Conservation (phyloP, 2,113 vertebrate species). For the Odocoileus hemionus region DNA sequence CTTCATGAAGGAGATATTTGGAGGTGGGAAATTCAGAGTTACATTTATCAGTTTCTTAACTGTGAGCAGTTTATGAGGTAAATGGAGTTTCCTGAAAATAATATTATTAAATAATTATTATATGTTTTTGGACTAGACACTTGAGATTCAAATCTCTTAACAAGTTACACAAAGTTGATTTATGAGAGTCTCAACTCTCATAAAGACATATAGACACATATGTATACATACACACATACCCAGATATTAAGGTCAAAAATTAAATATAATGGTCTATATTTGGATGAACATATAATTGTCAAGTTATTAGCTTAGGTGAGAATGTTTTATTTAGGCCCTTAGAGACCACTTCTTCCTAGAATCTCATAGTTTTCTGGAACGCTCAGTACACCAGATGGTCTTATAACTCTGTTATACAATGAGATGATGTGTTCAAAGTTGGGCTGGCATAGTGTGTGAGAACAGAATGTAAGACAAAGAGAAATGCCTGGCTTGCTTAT, state of each 20-base stretch:
- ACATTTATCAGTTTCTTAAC: not conserved
- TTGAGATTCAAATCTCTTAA: not conserved
- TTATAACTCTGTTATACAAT: not conserved
- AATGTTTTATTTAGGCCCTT: not conserved
- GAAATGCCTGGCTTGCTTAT: not conserved
- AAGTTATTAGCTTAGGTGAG: not conserved
- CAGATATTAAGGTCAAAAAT: not conserved
- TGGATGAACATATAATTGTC: not conserved
- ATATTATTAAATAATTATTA: not conserved
- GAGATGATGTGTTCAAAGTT: not conserved
- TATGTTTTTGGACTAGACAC: not conserved
- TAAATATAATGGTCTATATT: not conserved
- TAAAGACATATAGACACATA: not conserved
- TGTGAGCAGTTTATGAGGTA: not conserved
- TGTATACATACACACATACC: not conserved
- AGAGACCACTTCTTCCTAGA: not conserved
- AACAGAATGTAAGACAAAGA: constrained; percentile 48
- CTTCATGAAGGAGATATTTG: not conserved
- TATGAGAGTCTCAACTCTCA: not conserved
- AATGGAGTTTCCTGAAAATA: not conserved
- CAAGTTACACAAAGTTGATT: not conserved
- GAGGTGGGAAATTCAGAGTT: not conserved
- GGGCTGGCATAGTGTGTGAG: constrained; percentile 7
- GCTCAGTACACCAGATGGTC: constrained; percentile 35
- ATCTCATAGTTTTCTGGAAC: constrained; percentile 10